Base-by-base conservation (phyloP, 2,888 invertebrate species). In the Agapetus fuscipes region DNA sequence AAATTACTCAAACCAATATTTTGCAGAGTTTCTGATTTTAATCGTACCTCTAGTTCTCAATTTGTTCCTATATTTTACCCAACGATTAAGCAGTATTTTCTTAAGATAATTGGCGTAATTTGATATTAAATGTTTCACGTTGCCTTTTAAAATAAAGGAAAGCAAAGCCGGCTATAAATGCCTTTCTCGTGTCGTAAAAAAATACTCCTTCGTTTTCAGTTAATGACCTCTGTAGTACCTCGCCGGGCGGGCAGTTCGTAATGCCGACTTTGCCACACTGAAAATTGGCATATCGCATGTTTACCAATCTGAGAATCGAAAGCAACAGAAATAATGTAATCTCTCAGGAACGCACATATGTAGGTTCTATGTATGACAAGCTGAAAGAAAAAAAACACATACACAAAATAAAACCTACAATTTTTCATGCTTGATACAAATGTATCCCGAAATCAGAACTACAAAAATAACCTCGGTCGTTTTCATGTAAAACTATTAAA, bases 201-300 rank as follows among this genome's bases (percentile, higher is more conserved):
- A n/a, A n/a, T n/a, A 30, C 43, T 43, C 37, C 30, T 30, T 30
- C 38, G 30, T 34, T 42, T 41, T 29, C 28, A 39, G 31, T 35
- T 45, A 45, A 45, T 45, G 45, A 45, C 45, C 41, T 41, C 41
- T 12, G 42, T 14, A 26, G 25, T 27, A 35, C 20, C 32, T 25
- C 9, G 11, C 33, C 30, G 28, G 38, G 24, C 17, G 10, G 32
- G 6, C 4, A 9, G 26, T 27, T 13, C 24, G 35, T 39, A 42
- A 35, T 39, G 35, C 32, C 35, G 39, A 31, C 35, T 38, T 16
- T 13, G 24, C 34, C 25, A 34, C 36, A 39, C 41, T 35, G 45
- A 41, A 45, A 45, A 45, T 45, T 45, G 45, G 45, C 45, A 45
- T 45, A 45, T 45, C 39, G 45, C 45, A 45, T 45, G 45, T 45